A percentile compares a stretch with the other conserved stretches of the same genome.
phyloP scores from a whole-genome alignment of 2,797 vertebrate species.

The Lycodopsis pacificus region DNA sequence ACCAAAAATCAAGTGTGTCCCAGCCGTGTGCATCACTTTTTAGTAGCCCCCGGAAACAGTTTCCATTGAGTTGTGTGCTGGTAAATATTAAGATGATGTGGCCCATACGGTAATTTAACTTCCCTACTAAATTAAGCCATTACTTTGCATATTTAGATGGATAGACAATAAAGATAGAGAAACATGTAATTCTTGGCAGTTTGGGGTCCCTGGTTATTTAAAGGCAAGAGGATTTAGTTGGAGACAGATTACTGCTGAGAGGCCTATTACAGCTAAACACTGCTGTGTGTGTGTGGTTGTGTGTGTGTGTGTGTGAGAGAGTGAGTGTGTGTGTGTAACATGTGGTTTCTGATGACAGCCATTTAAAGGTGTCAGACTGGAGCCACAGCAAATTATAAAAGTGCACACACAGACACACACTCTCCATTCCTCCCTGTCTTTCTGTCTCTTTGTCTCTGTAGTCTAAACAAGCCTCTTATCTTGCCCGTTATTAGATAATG shows the following conservation, averaged over 20 bases:
- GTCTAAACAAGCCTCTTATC: conserved; percentile 97
- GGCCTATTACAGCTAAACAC: conserved; percentile 52
- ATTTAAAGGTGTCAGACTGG: conserved; percentile 95
- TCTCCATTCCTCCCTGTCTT: conserved; percentile 33
- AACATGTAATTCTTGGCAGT: conserved; percentile 24
- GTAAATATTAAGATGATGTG: neutral
- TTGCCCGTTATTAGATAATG: conserved; percentile 91
- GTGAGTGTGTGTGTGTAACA: conserved; percentile 72
- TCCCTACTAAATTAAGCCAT: neutral
- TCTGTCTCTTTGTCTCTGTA: conserved; percentile 65
- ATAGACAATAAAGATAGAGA: conserved; percentile 4
- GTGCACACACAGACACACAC: conserved; percentile 19
- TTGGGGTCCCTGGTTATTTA: conserved; percentile 38
- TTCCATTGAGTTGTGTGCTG: neutral
- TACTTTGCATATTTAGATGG: neutral
- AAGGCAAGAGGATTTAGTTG: conserved; percentile 61
- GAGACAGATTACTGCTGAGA: conserved; percentile 65
- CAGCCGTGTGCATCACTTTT: neutral
- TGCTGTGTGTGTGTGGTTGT: conserved; percentile 38
- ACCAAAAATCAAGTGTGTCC: neutral
- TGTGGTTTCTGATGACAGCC: conserved; percentile 91
- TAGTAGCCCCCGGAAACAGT: neutral
- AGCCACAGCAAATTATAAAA: conserved; percentile 92
- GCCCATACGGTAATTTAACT: neutral
- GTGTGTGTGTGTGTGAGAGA: conserved; percentile 39